Evolutionary conservation across 1,140 invertebrate genomes (phyloP), one percentile per base, ranked within the genome.

Genomic region (Adelges cooleyi): DNA sequence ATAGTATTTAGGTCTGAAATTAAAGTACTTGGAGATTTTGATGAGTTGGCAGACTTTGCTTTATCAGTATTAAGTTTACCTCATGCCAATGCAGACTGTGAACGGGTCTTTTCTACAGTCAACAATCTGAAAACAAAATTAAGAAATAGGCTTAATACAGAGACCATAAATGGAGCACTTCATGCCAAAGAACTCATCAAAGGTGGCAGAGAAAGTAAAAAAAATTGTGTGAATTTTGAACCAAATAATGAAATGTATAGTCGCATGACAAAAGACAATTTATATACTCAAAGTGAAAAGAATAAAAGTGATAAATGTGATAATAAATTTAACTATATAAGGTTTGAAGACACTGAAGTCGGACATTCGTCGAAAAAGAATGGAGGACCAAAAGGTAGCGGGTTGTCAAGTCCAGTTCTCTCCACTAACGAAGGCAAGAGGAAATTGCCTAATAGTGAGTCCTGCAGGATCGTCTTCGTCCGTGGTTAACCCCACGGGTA

Each of bases 81-180:
- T 2, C 68, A 69, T 66, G 36, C 68, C 1, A 70, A 67, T 56
- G 66, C 66, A 8, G 66, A 66, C 4, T 65, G 68, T 51, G 66
- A 69, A 50, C 42, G 66, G 20, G 44, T 69, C 15, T 70, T 70
- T 44, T 52, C 36, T 6, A 54, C 52, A 53, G 44, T 70, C 8
- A 70, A 70, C 59, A 48, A 49, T 8, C 22, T 50, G 1, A 70
- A 70, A 53, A 69, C 66, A 27, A 67, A 69, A 49, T 18, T 22
- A 17, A 23, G 68, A 29, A 70, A 70, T 17, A 38, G 42, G 33
- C 20, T 70, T 0, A 65, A 46, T 9, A 67, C 66, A 2, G 23
- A 22, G 2, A 66, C 68, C 8, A 18, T 69, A 10, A 65, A 42
- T 15, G 66, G 66, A 20, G n/a, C 50, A 2, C 17, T 70, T 50